Conservation (phyloP, 2,797 vertebrate genomes). For the Meda fulgida region DNA sequence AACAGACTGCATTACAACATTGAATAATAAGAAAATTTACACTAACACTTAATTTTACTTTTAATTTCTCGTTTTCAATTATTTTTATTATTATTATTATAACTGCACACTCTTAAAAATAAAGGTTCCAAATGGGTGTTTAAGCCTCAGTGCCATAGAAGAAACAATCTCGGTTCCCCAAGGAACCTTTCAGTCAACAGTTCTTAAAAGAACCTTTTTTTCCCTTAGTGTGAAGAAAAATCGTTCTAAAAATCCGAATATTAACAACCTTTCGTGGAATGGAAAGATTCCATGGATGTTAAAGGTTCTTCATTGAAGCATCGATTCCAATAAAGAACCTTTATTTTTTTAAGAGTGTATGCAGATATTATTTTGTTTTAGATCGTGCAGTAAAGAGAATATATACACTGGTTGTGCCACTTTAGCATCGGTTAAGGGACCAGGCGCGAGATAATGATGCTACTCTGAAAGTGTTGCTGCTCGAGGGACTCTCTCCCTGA, state of each 20-base stretch:
- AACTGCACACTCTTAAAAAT: not conserved
- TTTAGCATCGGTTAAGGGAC: slow-evolving; percentile 67
- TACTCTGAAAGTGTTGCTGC: slow-evolving; percentile 76
- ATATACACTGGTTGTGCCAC: slow-evolving; percentile 58
- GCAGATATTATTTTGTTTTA: slow-evolving; percentile 29
- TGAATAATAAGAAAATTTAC: not conserved
- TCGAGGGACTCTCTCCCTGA: slow-evolving; percentile 87
- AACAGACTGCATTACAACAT: not conserved
- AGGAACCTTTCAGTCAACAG: too few species aligned
- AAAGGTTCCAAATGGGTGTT: too few species aligned
- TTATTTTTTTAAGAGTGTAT: not conserved
- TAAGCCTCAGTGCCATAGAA: too few species aligned
- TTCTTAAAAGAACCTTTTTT: not conserved
- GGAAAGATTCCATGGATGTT: too few species aligned
- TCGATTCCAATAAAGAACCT: not conserved
- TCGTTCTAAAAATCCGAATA: not conserved
- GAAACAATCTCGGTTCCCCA: too few species aligned
- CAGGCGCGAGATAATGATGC: slow-evolving; percentile 70
- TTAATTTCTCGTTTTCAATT: slow-evolving; percentile 33
- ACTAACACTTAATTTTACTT: not conserved
- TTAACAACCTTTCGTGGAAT: not conserved
- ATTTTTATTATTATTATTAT: not conserved
- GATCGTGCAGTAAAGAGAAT: slow-evolving; percentile 44
- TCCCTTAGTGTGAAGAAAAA: too few species aligned
- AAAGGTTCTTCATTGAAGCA: too few species aligned